Percentiles rank a stretch among this genome's conserved stretches.
Evolutionary conservation across 2,113 vertebrate genomes (phyloP).

Genomic region (Tenrec ecaudatus): DNA sequence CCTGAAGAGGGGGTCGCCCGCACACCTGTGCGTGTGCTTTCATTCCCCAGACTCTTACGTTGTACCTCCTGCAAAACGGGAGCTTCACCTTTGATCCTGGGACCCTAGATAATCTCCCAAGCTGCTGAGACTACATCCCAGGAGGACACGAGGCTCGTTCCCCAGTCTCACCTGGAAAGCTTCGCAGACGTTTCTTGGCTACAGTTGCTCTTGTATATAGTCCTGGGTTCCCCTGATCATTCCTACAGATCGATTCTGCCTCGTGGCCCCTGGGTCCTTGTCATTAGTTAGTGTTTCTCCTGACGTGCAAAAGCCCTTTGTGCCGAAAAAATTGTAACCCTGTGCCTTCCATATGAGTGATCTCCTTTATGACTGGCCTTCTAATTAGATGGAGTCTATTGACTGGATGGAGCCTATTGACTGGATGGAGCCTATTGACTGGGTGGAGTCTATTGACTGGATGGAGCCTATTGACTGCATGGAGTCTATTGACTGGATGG

Average conservation of each 20-base stretch:
- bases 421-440: not conserved
- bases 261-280: not conserved
- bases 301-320: not conserved
- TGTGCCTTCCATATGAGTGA: not conserved
- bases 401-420: not conserved
- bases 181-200: not conserved
- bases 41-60: not conserved
- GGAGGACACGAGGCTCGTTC: not conserved
- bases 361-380: not conserved
- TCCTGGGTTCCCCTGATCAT: not conserved
- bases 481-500: not conserved
- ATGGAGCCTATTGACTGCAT: not conserved
- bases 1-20: not conserved
- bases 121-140: not conserved
- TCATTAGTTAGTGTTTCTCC: not conserved
- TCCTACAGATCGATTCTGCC: not conserved
- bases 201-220: not conserved
- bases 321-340: not conserved
- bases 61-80: not conserved
- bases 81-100: not conserved
- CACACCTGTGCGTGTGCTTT: not conserved
- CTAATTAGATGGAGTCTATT: not conserved
- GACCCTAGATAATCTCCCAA: not conserved
- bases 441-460: not conserved
- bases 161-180: not conserved